A percentile compares a stretch with the other conserved stretches of the same genome.
Evolutionary conservation across 2,888 invertebrate species (phyloP).

Genomic region (Melinopterus prodromus): DNA sequence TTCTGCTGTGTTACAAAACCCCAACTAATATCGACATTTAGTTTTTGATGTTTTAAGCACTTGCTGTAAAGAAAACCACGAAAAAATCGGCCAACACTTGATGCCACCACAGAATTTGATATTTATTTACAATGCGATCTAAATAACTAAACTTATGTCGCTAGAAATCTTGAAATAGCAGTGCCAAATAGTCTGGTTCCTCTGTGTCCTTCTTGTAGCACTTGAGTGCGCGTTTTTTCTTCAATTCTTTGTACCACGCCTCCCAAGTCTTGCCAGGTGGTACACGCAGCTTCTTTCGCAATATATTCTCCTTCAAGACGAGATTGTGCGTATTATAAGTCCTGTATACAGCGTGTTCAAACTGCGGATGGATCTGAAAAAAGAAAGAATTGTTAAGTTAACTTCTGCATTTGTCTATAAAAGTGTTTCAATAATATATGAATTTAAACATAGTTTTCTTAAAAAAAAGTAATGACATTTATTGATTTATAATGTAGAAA

Average conservation of each 20-base stretch:
- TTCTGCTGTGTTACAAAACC: too few species aligned
- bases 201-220: slow-evolving; percentile 31
- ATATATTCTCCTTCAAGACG: slow-evolving; percentile 49
- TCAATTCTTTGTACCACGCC: slow-evolving; percentile 45
- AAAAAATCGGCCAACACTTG: too few species aligned
- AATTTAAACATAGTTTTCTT: too few species aligned
- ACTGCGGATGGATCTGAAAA: slow-evolving; percentile 51
- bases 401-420: too few species aligned
- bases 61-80: too few species aligned
- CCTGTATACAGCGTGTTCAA: slow-evolving; percentile 45
- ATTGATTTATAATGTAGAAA: too few species aligned
- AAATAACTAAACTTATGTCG: slow-evolving; percentile 8
- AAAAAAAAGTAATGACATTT: too few species aligned
- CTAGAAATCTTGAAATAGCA: slow-evolving; percentile 18
- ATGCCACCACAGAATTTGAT: background rate
- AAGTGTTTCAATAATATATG: too few species aligned
- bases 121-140: background rate
- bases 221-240: slow-evolving; percentile 48
- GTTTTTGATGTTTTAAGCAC: too few species aligned
- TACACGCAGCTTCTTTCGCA: slow-evolving; percentile 46
- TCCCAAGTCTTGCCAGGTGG: slow-evolving; percentile 46
- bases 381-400: slow-evolving; percentile 17
- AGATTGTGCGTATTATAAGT: slow-evolving; percentile 50
- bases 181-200: slow-evolving; percentile 11
- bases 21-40: too few species aligned